Conservation (phyloP, 2,113 vertebrate genomes). For the Condylura cristata region DNA sequence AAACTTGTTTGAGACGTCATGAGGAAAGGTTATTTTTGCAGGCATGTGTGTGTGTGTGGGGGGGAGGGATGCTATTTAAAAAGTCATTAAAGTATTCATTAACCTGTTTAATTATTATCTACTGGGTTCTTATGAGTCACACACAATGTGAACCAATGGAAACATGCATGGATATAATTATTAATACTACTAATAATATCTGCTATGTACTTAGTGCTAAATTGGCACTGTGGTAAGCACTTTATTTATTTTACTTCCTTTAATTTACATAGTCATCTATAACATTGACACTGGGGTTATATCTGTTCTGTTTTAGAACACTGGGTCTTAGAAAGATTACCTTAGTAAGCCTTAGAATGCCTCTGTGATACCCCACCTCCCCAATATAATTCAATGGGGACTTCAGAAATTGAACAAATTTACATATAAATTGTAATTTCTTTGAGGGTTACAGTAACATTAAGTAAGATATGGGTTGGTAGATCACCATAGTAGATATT, state of each 20-base stretch:
- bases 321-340: not conserved
- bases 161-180: not conserved
- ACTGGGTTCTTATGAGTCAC: not conserved
- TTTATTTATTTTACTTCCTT: not conserved
- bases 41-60: too few species aligned
- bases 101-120: not conserved
- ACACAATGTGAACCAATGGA: not conserved
- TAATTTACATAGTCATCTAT: not conserved
- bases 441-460: not conserved
- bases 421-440: not conserved
- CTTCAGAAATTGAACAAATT: not conserved
- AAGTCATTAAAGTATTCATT: not conserved
- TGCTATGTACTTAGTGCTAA: not conserved
- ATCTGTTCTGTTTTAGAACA: not conserved
- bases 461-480: not conserved
- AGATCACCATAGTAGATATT: not conserved
- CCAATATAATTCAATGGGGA: not conserved
- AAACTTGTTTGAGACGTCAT: not conserved
- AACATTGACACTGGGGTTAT: not conserved
- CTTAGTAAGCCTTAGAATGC: not conserved
- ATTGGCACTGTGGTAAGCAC: not conserved
- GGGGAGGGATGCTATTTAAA: not conserved
- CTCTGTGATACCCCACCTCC: not conserved
- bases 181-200: not conserved
- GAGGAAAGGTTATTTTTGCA: not conserved